Evolutionary conservation across 2,888 invertebrate genomes (phyloP).

Genomic region (Andrena chrysosceles): DNA sequence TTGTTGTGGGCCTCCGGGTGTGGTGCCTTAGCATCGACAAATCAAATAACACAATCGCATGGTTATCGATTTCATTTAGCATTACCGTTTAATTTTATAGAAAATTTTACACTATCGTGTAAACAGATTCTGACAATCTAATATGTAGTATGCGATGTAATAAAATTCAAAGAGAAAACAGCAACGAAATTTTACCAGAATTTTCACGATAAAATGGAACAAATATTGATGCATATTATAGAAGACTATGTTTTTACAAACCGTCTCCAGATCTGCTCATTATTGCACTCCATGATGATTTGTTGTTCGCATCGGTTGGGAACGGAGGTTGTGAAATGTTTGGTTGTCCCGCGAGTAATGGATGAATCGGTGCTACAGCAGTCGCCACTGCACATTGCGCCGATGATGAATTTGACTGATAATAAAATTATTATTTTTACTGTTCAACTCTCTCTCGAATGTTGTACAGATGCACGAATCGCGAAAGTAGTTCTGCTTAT

Average conservation of each 20-base stretch:
- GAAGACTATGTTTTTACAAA: conserved; percentile 35
- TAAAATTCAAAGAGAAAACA: background rate
- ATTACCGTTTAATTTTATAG: background rate
- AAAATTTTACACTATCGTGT: too few species aligned
- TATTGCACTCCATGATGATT: conserved; percentile 84
- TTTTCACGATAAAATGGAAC: background rate
- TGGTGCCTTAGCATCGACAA: conserved; percentile 77
- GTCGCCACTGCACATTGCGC: conserved; percentile 82
- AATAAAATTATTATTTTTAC: conserved; percentile 33
- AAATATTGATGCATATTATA: background rate
- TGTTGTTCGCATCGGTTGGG: conserved; percentile 81
- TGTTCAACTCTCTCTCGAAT: background rate
- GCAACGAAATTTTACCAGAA: background rate
- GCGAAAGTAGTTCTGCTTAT: background rate
- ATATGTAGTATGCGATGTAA: background rate
- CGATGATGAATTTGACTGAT: conserved; percentile 81
- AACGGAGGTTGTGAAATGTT: conserved; percentile 79
- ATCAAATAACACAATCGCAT: background rate
- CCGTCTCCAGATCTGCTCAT: conserved; percentile 84
- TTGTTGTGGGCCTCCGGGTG: conserved; percentile 82
- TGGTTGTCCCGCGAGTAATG: conserved; percentile 82
- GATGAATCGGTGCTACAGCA: conserved; percentile 77
- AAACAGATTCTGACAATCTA: too few species aligned
- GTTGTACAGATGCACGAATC: background rate
- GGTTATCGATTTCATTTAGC: background rate